Conservation (phyloP, 1,140 invertebrate genomes). For the Anastrepha ludens region DNA sequence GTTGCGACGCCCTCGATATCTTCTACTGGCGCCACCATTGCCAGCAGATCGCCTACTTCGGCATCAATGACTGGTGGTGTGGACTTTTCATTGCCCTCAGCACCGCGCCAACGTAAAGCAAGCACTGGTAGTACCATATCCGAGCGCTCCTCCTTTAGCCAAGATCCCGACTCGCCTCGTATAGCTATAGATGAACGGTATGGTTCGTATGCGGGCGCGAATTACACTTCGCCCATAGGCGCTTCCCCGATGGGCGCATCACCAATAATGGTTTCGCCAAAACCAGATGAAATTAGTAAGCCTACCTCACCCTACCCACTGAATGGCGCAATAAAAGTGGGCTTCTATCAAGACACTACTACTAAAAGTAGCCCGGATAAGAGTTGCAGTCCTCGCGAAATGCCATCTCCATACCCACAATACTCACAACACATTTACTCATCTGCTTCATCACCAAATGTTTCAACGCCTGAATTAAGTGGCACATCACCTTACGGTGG, state of each 20-base stretch:
- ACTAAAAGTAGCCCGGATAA: conserved; percentile 84
- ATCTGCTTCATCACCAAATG: conserved; percentile 75
- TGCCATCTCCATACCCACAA: conserved; percentile 78
- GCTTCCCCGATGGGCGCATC: conserved; percentile 78
- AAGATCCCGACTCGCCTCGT: conserved; percentile 82
- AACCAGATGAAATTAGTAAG: conserved; percentile 78
- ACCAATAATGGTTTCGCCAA: conserved; percentile 77
- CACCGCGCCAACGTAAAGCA: conserved; percentile 78
- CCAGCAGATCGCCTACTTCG: conserved; percentile 61
- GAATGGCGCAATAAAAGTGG: conserved; percentile 83
- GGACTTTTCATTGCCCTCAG: conserved; percentile 67
- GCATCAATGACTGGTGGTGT: conserved; percentile 59
- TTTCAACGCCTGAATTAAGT: conserved; percentile 70
- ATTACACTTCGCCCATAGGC: conserved; percentile 79
- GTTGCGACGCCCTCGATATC: conserved; percentile 12
- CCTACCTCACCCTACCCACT: conserved; percentile 80
- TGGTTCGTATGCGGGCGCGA: conserved; percentile 77
- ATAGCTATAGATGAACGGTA: conserved; percentile 78
- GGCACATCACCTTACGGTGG: conserved; percentile 71
- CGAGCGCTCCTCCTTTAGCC: conserved; percentile 84
- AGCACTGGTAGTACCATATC: conserved; percentile 84
- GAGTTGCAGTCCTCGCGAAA: conserved; percentile 81
- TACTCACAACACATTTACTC: conserved; percentile 80
- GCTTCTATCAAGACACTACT: conserved; percentile 86
- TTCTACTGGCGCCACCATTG: conserved; percentile 57